These are phyloP conservation scores for Zeuzera pyrina DNA, from an alignment of 2,888 invertebrate species.

Conservation along the genomic window DNA sequence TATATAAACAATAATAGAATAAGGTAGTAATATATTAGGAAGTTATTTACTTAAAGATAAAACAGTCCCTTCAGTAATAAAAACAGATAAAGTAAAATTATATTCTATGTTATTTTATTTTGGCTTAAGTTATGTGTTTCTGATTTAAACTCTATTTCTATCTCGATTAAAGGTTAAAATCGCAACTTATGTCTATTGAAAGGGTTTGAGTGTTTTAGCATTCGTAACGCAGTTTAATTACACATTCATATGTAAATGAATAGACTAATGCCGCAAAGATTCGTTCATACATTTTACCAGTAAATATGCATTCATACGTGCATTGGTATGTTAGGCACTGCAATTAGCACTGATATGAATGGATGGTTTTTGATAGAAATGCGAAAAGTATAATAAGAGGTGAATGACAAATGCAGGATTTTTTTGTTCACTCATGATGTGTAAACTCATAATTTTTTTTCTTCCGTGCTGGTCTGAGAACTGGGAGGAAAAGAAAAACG, in stretches of 20 bases:
- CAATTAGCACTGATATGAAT: slow-evolving; percentile 63
- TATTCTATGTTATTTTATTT: no score
- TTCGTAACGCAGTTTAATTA: slow-evolving; percentile 65
- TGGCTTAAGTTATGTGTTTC: no score
- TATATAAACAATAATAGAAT: no score
- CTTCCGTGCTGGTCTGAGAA: no score
- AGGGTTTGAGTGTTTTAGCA: slow-evolving; percentile 39
- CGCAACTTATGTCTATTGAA: background rate
- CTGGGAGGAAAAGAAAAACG: no score
- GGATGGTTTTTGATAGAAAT: slow-evolving; percentile 42
- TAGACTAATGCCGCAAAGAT: slow-evolving; percentile 58
- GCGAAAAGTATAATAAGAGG: no score
- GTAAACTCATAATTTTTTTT: no score
- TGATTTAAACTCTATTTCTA: no score
- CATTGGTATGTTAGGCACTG: slow-evolving; percentile 50
- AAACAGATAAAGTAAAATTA: no score
- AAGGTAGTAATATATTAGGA: no score
- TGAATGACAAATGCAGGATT: slow-evolving; percentile 24
- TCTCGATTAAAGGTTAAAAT: slow-evolving; percentile 3
- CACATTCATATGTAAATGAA: slow-evolving; percentile 70
- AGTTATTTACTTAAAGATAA: no score
- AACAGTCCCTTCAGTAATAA: no score
- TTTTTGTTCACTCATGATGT: background rate
- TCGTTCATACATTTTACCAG: slow-evolving; percentile 49
- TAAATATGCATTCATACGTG: slow-evolving; percentile 61